Evolutionary conservation across 37 sponge, comb jelly and placozoan species (phyloP), one percentile per base, ranked within the genome.

Genomic region (Bolinopsis microptera): DNA sequence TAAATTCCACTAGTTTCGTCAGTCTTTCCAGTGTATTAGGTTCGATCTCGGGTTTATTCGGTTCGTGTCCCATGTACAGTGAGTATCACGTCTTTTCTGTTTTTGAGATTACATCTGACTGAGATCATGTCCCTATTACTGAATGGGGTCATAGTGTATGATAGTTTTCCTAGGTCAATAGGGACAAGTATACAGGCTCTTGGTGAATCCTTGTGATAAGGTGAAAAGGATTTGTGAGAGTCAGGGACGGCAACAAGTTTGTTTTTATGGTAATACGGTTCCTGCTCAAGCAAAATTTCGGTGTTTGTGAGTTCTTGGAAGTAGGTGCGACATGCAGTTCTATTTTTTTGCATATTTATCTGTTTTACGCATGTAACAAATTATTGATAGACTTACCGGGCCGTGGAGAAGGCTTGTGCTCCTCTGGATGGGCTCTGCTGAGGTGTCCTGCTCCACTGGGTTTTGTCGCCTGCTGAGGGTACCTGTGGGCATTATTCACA

Each of bases 231-330:
- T 70, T 70, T 70, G 21, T 70, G 74, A 22, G 74, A n/a, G 25
- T 8, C 3, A 5, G 74, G 74, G 21, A 70, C 74, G 3, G 30
- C 5, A 9, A 70, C 21, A n/a, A 70, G 74, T 70, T 70, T 28
- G 30, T 70, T 70, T 70, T 70, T 70, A n/a, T 70, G 74, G 30
- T 24, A 70, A 70, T 70, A 70, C 26, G 30, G 74, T 70, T 70
- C 25, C 74, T 70, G n/a, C n/a, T n/a, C n/a, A n/a, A n/a, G n/a
- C n/a, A n/a, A n/a, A n/a, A n/a, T n/a, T n/a, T n/a, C n/a, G n/a
- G n/a, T n/a, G n/a, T n/a, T n/a, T n/a, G n/a, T n/a, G n/a, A n/a
- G n/a, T n/a, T n/a, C n/a, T n/a, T n/a, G n/a, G n/a, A n/a, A n/a
- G n/a, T n/a, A n/a, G n/a, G n/a, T n/a, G n/a, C n/a, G n/a, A n/a